Conservation (phyloP, 2,888 invertebrate species). For the Unio pictorum region DNA sequence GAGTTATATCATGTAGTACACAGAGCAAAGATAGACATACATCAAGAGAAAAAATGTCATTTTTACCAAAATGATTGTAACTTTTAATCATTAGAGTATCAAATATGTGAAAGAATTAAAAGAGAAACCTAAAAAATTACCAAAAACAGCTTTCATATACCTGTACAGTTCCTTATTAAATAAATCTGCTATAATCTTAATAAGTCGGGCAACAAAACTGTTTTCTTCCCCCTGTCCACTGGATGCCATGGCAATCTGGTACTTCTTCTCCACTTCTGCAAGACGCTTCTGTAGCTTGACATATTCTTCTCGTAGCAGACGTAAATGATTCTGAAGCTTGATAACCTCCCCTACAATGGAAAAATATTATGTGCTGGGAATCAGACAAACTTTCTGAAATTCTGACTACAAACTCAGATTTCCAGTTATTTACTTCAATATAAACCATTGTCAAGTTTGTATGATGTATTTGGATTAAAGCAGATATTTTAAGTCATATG, state of each 20-base stretch:
- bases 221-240: slow-evolving; percentile 76
- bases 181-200: slow-evolving; percentile 86
- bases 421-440: no score
- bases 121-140: background rate
- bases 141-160: slow-evolving; percentile 45
- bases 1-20: no score
- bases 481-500: no score
- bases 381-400: no score
- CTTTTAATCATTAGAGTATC: no score
- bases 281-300: slow-evolving; percentile 88
- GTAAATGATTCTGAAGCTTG: slow-evolving; percentile 85
- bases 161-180: slow-evolving; percentile 81
- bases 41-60: no score
- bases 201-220: slow-evolving; percentile 87
- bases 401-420: no score
- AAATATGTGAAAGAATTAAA: background rate
- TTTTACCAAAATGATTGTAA: no score
- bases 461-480: no score
- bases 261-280: slow-evolving; percentile 87
- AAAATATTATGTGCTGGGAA: no score
- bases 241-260: slow-evolving; percentile 82
- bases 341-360: slow-evolving; percentile 68
- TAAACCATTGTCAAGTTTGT: no score
- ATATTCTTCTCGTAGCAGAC: slow-evolving; percentile 90
- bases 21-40: no score